Evolutionary conservation across 92 coral and sea anemone genomes (phyloP).

Genomic region (Chrysogorgia sp.): DNA sequence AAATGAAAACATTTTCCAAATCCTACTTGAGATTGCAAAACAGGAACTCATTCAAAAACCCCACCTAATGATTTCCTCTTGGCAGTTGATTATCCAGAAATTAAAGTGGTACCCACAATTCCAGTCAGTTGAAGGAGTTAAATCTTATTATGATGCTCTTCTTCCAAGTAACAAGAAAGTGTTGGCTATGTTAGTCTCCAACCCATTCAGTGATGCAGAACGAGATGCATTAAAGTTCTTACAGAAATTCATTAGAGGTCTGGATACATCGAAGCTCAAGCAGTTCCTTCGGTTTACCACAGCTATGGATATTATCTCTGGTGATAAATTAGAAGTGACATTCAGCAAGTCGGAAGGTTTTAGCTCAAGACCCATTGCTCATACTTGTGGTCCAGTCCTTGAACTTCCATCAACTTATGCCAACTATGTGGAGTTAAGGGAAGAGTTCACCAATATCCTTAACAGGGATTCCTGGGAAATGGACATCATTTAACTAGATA

Average conservation of each 20-base stretch:
- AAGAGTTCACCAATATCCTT: constrained; percentile 23
- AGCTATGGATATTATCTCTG: constrained; percentile 17
- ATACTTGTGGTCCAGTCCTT: constrained; percentile 42
- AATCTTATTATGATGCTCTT: constrained; percentile 21
- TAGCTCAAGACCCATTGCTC: constrained; percentile 42
- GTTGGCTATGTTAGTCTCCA: constrained; percentile 1
- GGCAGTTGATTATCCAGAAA: constrained; percentile 51
- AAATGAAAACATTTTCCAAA: constrained; percentile 23
- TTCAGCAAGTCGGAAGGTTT: constrained; percentile 36
- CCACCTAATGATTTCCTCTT: constrained; percentile 60
- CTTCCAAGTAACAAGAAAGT: constrained; percentile 37
- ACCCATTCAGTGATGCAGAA: constrained; percentile 38
- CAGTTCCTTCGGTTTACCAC: constrained; percentile 40
- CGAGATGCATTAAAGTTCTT: constrained; percentile 26
- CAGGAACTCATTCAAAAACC: constrained; percentile 67
- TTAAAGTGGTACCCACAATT: constrained; percentile 18
- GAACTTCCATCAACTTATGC: constrained; percentile 45
- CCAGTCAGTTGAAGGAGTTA: constrained; percentile 20
- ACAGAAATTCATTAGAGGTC: constrained; percentile 24
- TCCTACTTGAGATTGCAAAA: constrained; percentile 52
- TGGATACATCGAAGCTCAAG: constrained; percentile 12
- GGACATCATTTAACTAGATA: constrained; percentile 26
- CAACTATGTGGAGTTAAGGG: constrained; percentile 41
- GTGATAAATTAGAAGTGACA: constrained; percentile 18
- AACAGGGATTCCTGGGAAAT: constrained; percentile 32